Evolutionary conservation across 2,888 invertebrate genomes (phyloP), one percentile per base, ranked within the genome.

Genomic region (Mylabris sibirica): DNA sequence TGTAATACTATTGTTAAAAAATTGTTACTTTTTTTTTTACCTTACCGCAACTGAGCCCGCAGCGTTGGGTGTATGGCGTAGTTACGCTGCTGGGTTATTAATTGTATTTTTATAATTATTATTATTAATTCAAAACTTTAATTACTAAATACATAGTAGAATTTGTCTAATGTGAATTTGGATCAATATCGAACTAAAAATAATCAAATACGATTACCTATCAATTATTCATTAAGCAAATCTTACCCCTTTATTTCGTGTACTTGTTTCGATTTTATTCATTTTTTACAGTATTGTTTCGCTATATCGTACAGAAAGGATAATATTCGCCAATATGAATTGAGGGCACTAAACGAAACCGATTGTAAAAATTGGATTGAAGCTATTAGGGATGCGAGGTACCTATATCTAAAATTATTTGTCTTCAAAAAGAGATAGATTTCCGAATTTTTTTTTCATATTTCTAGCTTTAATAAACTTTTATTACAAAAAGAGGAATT

Each of bases 361-460:
- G 95, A 96, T 81, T 96, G 96, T 85, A 91, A 93, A 79, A 91
- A 92, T 73, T 97, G 97, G 97, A 94, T 96, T 77, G 93, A 95
- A 83, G 92, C 95, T 38, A 94, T 96, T 78, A 87, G 93, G 71
- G 92, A 93, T 78, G 96, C 96, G 67, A 96, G 96, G 95, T 96
- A 85, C 86, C 85, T 72, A 62, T 67, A 61, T 60, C 8, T 30
- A 22, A 34, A 17, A 64, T 12, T 60, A 22, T 44, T 38, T 65
- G 4, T 3, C 1, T 24, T 6, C 5, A 61, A 41, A 61, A 12
- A 22, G 4, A 61, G 20, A 30, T 59, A 35, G 57, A 38, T n/a
- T 22, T 35, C 57, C 34, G 11, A 20, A 41, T 49, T 63, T 63
- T 53, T 3, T 53, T 9, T 5, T 5, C 49, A 35, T 22, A 14